phyloP scores from a whole-genome alignment of 2,113 vertebrate species.

The Heterotis niloticus region DNA sequence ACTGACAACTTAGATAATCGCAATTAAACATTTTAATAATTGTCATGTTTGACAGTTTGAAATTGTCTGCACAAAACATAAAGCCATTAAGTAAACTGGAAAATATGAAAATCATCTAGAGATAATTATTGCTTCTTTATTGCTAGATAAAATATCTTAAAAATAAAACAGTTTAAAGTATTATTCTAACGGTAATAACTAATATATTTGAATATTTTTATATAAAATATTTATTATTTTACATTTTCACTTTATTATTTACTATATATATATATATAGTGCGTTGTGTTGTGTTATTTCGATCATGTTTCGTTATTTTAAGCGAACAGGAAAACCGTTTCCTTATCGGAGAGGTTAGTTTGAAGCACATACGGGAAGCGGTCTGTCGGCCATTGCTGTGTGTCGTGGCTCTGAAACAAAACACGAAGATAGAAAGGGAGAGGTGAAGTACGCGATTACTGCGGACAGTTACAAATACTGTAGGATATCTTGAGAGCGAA shows the following conservation, averaged over 20 bases:
- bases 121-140: too few species aligned
- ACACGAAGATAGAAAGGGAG: conserved; percentile 52
- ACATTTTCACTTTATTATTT: too few species aligned
- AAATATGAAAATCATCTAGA: too few species aligned
- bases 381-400: conserved; percentile 68
- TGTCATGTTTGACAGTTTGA: background rate
- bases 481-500: conserved; percentile 44
- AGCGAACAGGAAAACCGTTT: conserved; percentile 10
- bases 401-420: conserved; percentile 72
- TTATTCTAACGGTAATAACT: background rate
- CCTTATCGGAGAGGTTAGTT: conserved; percentile 47
- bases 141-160: too few species aligned
- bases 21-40: background rate
- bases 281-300: too few species aligned
- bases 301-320: too few species aligned
- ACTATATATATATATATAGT: too few species aligned
- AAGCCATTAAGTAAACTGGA: background rate
- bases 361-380: conserved; percentile 65
- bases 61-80: background rate
- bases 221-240: background rate
- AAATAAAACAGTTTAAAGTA: background rate
- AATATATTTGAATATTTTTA: background rate
- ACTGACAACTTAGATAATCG: background rate
- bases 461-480: conserved; percentile 21
- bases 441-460: conserved; percentile 39